Evolutionary conservation across 2,113 vertebrate species (phyloP).

Genomic region (Phylloscopus trochilus): DNA sequence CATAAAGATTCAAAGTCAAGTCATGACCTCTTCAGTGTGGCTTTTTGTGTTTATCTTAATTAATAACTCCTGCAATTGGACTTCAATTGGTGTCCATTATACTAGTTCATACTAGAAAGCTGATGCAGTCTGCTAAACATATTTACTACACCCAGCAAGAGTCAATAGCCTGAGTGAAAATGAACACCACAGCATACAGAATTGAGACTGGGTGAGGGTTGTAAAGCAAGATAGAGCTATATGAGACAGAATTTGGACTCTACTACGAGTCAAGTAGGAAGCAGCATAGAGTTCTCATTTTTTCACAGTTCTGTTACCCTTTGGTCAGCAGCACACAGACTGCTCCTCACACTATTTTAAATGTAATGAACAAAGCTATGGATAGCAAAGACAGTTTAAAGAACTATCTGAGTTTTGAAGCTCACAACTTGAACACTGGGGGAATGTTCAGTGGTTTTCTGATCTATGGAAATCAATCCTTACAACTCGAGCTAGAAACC

Average conservation of each 20-base stretch:
- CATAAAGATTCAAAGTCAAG: not conserved
- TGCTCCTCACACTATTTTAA: not conserved
- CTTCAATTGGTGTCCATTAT: not conserved
- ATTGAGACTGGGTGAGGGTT: not conserved
- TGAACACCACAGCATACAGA: not conserved
- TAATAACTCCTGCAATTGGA: not conserved
- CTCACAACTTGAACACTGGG: not conserved
- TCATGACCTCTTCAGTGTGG: rapidly evolving
- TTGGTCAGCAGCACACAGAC: not conserved
- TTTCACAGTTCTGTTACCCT: not conserved
- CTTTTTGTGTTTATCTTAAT: not conserved
- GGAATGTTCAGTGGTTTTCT: rapidly evolving
- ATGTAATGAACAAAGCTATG: not conserved
- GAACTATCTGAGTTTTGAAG: not conserved
- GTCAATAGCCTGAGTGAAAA: not conserved
- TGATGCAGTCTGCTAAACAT: not conserved
- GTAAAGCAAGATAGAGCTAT: not conserved
- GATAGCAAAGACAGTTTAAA: not conserved
- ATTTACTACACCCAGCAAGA: not conserved
- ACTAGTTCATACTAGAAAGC: not conserved
- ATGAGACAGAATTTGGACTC: not conserved
- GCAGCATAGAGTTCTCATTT: not conserved
- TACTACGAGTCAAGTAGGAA: not conserved
- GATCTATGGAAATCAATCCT: not conserved
- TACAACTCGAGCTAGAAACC: not conserved